Conservation (phyloP, 1,140 invertebrate genomes). For the Apolygus lucorum region DNA sequence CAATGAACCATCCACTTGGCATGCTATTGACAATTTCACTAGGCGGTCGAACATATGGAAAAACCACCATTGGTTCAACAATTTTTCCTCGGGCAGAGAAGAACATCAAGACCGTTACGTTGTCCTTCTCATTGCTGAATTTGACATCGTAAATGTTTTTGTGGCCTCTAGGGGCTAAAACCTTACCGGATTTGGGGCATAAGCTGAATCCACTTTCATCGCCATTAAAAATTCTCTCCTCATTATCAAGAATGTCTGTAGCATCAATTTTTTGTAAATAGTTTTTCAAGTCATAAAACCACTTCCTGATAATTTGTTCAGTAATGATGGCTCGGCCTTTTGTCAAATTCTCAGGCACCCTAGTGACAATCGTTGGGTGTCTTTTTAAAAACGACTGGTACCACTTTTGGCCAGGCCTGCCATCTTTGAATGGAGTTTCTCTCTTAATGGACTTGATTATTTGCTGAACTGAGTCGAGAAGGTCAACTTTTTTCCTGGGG, state of each 20-base stretch:
- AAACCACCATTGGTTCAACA: constrained; percentile 38
- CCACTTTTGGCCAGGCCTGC: constrained; percentile 27
- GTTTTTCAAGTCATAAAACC: constrained; percentile 27
- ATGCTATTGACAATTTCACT: constrained; percentile 31
- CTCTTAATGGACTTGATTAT: constrained; percentile 15
- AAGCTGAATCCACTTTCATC: not conserved
- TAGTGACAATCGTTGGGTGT: constrained; percentile 19
- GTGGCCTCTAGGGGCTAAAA: constrained; percentile 36
- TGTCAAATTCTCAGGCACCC: not conserved
- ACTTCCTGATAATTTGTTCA: constrained; percentile 27
- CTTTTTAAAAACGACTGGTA: constrained; percentile 24
- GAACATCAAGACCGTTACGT: constrained; percentile 36
- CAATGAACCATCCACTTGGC: constrained; percentile 36
- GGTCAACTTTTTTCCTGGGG: constrained; percentile 17
- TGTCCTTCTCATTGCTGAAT: constrained; percentile 37
- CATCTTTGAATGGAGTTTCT: constrained; percentile 26
- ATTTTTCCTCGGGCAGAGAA: constrained; percentile 33
- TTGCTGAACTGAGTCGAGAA: constrained; percentile 27
- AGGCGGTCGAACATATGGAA: constrained; percentile 36
- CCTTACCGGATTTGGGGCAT: not conserved
- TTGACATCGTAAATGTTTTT: constrained; percentile 37
- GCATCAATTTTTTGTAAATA: not conserved
- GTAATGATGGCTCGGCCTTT: constrained; percentile 23
- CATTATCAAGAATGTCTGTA: not conserved
- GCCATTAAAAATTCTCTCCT: not conserved